Evolutionary conservation across 2,113 vertebrate species (phyloP).

Genomic region (Struthio camelus): DNA sequence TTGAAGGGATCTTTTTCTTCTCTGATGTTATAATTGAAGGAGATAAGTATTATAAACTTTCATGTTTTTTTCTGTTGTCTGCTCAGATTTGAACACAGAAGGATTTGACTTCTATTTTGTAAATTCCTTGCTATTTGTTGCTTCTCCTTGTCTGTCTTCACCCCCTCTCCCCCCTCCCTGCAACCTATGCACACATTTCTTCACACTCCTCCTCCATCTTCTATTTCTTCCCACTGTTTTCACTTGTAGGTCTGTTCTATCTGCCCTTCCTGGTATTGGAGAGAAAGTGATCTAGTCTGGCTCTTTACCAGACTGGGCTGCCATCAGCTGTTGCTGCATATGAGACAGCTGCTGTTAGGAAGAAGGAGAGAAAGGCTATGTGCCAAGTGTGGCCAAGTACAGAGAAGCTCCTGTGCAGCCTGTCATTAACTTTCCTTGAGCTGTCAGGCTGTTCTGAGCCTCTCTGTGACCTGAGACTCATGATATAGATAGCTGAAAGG

Average conservation of each 20-base stretch:
- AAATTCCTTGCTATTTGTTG: not conserved
- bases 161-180: no score
- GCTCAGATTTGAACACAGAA: not conserved
- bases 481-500: not conserved
- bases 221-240: not conserved
- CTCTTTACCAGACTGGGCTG: slow-evolving; percentile 24
- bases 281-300: slow-evolving; percentile 53
- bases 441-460: slow-evolving; percentile 30
- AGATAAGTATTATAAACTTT: not conserved
- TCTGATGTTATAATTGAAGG: not conserved
- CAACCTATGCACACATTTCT: not conserved
- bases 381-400: slow-evolving; percentile 2
- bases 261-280: slow-evolving; percentile 44
- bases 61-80: not conserved
- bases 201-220: not conserved
- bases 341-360: slow-evolving; percentile 39
- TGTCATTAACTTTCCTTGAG: not conserved
- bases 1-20: not conserved
- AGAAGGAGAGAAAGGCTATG: not conserved
- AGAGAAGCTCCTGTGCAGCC: not conserved
- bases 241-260: not conserved
- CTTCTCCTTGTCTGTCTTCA: not conserved
- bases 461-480: not conserved
- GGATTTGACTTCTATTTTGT: not conserved
- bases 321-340: slow-evolving; percentile 49